Evolutionary conservation across 2,797 vertebrate species (phyloP).

Genomic region (Gephyroberyx darwinii): DNA sequence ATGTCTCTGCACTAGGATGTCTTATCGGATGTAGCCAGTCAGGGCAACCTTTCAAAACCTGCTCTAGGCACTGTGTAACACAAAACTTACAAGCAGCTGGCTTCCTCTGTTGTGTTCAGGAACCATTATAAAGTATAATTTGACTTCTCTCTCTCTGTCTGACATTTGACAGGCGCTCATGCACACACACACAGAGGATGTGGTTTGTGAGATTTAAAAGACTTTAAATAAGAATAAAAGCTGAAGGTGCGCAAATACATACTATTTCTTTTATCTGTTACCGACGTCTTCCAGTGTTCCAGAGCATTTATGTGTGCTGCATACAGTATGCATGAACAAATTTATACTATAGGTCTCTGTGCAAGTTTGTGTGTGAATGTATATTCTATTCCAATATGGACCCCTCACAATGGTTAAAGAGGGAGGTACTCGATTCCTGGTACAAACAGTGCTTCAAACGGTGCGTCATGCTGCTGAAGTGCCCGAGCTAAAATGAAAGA

Average conservation of each 20-base stretch:
- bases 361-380: too few relatives aligned
- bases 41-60: slow-evolving; percentile 31
- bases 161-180: slow-evolving; percentile 40
- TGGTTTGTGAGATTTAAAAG: slow-evolving; percentile 32
- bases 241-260: not conserved
- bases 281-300: not conserved
- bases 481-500: too few relatives aligned
- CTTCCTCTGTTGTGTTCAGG: slow-evolving; percentile 34
- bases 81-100: slow-evolving; percentile 35
- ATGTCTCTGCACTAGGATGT: slow-evolving; percentile 19
- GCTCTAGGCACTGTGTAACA: slow-evolving; percentile 20
- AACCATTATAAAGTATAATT: slow-evolving; percentile 66
- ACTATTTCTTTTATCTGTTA: slow-evolving; percentile 9
- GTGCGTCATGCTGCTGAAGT: too few relatives aligned
- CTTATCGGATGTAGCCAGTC: slow-evolving; percentile 24
- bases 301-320: not conserved
- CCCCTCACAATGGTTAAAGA: too few relatives aligned
- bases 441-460: too few relatives aligned
- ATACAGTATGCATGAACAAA: not conserved
- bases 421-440: too few relatives aligned
- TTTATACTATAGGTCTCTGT: too few relatives aligned
- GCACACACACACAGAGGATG: not conserved
- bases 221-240: slow-evolving; percentile 13
- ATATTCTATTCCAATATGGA: too few relatives aligned
- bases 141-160: slow-evolving; percentile 26